Conservation (phyloP, 2,888 invertebrate genomes). For the Augochlorella aurata region DNA sequence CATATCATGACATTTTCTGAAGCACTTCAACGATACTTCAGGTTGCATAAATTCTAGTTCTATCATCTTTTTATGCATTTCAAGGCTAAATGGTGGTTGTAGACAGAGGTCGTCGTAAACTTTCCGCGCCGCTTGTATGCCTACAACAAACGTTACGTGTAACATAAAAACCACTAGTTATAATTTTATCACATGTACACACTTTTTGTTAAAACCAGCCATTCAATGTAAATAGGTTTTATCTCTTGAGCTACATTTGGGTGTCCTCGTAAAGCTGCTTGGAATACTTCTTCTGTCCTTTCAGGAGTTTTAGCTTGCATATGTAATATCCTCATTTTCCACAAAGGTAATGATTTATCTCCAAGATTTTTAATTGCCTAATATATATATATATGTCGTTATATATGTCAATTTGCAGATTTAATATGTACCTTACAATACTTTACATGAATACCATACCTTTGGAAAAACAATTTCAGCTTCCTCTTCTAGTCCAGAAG, state of each 20-base stretch:
- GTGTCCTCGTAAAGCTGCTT: slow-evolving; percentile 83
- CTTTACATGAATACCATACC: slow-evolving; percentile 63
- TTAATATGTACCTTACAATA: neutral
- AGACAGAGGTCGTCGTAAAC: slow-evolving; percentile 85
- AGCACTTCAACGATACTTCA: slow-evolving; percentile 75
- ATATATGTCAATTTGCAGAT: neutral
- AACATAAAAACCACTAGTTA: neutral
- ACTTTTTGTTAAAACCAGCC: slow-evolving; percentile 83
- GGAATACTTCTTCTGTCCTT: slow-evolving; percentile 80
- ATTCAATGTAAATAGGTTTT: slow-evolving; percentile 86
- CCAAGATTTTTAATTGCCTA: slow-evolving; percentile 79
- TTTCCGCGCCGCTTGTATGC: slow-evolving; percentile 85
- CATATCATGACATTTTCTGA: slow-evolving; percentile 84
- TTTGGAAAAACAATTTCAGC: slow-evolving; percentile 81
- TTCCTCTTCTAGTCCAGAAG: slow-evolving; percentile 80
- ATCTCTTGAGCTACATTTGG: slow-evolving; percentile 83
- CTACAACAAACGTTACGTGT: slow-evolving; percentile 59
- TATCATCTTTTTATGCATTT: slow-evolving; percentile 86
- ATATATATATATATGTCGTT: slow-evolving; percentile 21
- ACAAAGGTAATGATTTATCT: slow-evolving; percentile 81
- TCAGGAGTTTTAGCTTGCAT: slow-evolving; percentile 76
- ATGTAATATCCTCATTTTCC: slow-evolving; percentile 81
- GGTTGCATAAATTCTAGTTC: slow-evolving; percentile 81
- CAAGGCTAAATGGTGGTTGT: slow-evolving; percentile 85
- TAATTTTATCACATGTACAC: slow-evolving; percentile 11